A percentile compares a stretch with the other conserved stretches of the same genome.
These are phyloP conservation scores for Aphelinus atriplicis DNA, from an alignment of 1,140 invertebrate genomes.

Conservation along the genomic window DNA sequence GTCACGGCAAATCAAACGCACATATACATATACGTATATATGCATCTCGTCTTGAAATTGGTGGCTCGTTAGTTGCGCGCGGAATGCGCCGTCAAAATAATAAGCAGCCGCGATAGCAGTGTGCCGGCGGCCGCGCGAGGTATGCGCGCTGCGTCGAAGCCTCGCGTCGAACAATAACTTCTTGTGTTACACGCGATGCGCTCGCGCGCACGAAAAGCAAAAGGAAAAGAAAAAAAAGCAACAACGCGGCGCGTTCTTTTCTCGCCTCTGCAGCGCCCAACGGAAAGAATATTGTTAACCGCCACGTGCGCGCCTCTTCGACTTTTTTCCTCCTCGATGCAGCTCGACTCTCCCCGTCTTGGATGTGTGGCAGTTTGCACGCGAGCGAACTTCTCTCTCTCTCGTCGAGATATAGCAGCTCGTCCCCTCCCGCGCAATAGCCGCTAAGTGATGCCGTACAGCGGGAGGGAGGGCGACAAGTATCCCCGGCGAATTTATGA, in stretches of 20 bases:
- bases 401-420: too few species aligned
- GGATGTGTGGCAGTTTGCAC: not conserved
- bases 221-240: not conserved
- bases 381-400: not conserved
- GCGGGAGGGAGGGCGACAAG: too few species aligned
- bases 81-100: slow-evolving; percentile 21
- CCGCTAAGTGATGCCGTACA: too few species aligned
- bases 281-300: too few species aligned
- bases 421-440: too few species aligned
- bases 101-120: not conserved
- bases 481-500: too few species aligned
- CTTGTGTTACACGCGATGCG: slow-evolving; percentile 50
- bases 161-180: slow-evolving; percentile 52
- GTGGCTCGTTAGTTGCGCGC: not conserved
- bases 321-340: slow-evolving; percentile 22
- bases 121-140: slow-evolving; percentile 1
- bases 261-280: not conserved
- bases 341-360: not conserved
- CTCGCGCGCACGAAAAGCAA: slow-evolving; percentile 37
- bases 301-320: not conserved
- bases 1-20: too few species aligned
- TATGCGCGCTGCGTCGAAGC: slow-evolving; percentile 9
- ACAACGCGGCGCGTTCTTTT: slow-evolving; percentile 43
- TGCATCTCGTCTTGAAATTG: too few species aligned
- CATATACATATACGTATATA: too few species aligned